Percentiles rank a stretch among this genome's conserved stretches.
Conservation (phyloP, 2,797 vertebrate genomes). For the Siniperca undulata region DNA sequence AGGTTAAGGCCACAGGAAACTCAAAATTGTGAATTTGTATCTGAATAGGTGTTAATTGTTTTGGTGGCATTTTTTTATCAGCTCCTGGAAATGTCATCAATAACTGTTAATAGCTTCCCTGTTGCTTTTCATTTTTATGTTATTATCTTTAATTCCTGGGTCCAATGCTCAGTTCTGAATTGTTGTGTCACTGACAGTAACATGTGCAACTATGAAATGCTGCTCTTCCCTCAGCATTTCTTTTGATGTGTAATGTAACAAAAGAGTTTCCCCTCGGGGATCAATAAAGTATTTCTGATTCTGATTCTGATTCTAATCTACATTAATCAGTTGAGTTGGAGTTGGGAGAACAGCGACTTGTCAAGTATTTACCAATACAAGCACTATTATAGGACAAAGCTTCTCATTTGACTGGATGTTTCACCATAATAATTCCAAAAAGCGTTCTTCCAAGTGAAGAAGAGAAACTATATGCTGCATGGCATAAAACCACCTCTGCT, state of each 20-base stretch:
- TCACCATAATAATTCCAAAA: background rate
- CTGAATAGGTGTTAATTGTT: conserved; percentile 29
- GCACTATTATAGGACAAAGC: background rate
- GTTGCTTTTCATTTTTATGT: conserved; percentile 25
- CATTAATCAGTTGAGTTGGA: background rate
- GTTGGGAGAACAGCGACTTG: background rate
- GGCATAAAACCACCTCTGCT: conserved; percentile 6
- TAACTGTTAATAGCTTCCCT: conserved; percentile 19
- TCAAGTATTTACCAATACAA: no score
- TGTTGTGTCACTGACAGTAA: conserved; percentile 1
- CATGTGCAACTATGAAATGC: background rate
- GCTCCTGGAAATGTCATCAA: conserved; percentile 25
- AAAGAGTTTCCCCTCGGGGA: no score
- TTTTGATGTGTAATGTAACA: background rate
- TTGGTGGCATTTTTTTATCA: conserved; percentile 35
- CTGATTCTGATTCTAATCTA: background rate
- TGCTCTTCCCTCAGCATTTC: background rate
- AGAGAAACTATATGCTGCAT: background rate
- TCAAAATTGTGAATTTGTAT: background rate
- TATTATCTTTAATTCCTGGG: conserved; percentile 7
- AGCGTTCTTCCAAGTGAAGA: background rate
- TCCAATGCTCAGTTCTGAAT: background rate
- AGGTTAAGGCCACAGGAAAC: background rate
- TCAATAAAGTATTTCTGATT: no score
- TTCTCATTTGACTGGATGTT: background rate